A percentile compares a stretch with the other conserved stretches of the same genome.
phyloP scores from a whole-genome alignment of 2,888 invertebrate genomes.

The Exephanes ischioxanthus region DNA sequence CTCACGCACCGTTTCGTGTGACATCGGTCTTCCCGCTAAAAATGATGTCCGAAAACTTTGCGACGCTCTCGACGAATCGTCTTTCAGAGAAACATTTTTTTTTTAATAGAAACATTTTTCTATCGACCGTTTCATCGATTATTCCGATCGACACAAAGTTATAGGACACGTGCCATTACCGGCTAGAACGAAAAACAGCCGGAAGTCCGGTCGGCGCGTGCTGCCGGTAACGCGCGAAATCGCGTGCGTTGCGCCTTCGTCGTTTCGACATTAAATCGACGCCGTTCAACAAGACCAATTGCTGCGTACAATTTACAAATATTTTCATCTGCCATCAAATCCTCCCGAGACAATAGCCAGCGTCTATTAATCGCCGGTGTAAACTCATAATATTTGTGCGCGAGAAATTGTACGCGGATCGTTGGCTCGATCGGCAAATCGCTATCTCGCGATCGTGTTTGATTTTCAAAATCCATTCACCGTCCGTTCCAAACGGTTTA shows the following conservation, averaged over 20 bases:
- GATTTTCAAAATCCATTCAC: conserved; percentile 45
- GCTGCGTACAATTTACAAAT: neutral
- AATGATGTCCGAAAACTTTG: neutral
- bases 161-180: conserved; percentile 15
- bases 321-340: conserved; percentile 2
- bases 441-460: conserved; percentile 8
- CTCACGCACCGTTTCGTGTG: neutral
- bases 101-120: neutral
- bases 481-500: conserved; percentile 17
- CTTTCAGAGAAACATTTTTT: neutral
- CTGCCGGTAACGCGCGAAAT: conserved; percentile 18
- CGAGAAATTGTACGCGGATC: conserved; percentile 4
- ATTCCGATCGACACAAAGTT: conserved; percentile 6
- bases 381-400: conserved; percentile 51
- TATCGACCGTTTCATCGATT: neutral
- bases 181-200: conserved; percentile 23
- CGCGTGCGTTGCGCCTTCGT: neutral
- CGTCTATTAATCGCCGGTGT: neutral
- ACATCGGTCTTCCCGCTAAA: neutral
- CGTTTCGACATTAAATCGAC: conserved; percentile 25
- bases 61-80: neutral
- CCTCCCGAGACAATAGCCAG: neutral
- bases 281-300: neutral
- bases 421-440: neutral
- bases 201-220: conserved; percentile 44